Percentiles rank a stretch among this genome's conserved stretches.
phyloP scores from a whole-genome alignment of 2,113 vertebrate genomes.

The Brachirus orientalis region DNA sequence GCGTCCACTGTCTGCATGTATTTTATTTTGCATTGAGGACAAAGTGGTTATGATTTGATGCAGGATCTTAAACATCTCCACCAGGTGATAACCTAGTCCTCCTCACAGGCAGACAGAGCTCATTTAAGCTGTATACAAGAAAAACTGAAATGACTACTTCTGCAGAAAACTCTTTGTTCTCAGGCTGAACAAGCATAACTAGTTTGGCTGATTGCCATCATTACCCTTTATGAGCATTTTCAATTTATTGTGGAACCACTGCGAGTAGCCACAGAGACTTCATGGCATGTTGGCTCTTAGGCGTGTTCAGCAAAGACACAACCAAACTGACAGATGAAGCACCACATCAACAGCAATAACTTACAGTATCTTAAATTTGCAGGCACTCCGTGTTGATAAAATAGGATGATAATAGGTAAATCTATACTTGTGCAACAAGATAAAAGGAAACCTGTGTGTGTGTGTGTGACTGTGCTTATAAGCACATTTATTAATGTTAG shows the following conservation, averaged over 20 bases:
- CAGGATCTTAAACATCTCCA: constrained; percentile 4
- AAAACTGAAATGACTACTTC: constrained; percentile 15
- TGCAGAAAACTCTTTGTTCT: constrained; percentile 5
- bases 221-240: constrained; percentile 17
- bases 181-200: constrained; percentile 24
- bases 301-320: not conserved
- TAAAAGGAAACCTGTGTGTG: not conserved
- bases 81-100: not conserved
- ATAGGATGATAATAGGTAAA: not conserved
- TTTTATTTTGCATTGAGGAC: not conserved
- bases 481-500: constrained; percentile 19
- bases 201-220: constrained; percentile 24
- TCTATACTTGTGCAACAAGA: not conserved
- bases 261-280: constrained; percentile 2
- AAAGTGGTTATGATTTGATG: not conserved
- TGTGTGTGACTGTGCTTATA: constrained; percentile 29
- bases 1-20: constrained; percentile 20
- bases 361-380: not conserved
- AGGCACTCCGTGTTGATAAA: too few relatives aligned
- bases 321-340: not conserved
- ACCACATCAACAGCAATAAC: not conserved
- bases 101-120: not conserved
- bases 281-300: constrained; percentile 10
- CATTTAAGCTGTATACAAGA: constrained; percentile 2
- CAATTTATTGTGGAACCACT: constrained; percentile 21